Evolutionary conservation across 2,888 invertebrate species (phyloP), one percentile per base, ranked within the genome.

Genomic region (Acleris cristana): DNA sequence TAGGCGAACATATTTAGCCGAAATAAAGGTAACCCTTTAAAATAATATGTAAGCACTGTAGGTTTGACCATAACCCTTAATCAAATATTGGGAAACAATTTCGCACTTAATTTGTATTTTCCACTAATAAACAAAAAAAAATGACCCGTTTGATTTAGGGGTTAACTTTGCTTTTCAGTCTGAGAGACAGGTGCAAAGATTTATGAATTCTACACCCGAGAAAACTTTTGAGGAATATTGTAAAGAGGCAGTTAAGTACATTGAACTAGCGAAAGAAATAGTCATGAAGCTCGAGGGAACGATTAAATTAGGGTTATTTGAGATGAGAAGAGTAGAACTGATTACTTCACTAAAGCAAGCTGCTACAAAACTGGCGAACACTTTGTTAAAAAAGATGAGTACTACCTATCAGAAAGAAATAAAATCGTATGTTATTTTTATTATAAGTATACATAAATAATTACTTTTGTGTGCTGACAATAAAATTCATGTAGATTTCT

Each of bases 281-380:
- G 94, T 95, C 1, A 85, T 89, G 1, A 86, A 88, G 45, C 85
- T 94, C 26, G 94, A 95, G 72, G 94, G 95, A 68, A 95, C 96
- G 0, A 93, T 96, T 19, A 94, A 95, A 18, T 95, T 97, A 79
- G 98, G 97, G 8, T 95, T 98, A 89, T 99, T 97, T 81, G 96
- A 97, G 79, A 95, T 98, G 83, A 96, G 97, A 83, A 94, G 98
- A 62, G 95, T 94, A 55, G 96, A 96, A 64, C 91, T 98, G 40
- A 96, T 98, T 54, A 93, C 93, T 19, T 93, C 95, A 0, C 85
- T 99, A 70, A 95, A 96, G 8, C 86, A 91, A 14, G 92, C 96
- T 30, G 97, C 97, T 0, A 94, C 95, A 26, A 93, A 93, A 62
- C 90, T 97, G 63, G 95, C 95, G 70, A 95, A 95, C 58, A 94